These are phyloP conservation scores for Kryptopterus vitreolus DNA, from an alignment of 2,797 vertebrate genomes.

Conservation along the genomic window DNA sequence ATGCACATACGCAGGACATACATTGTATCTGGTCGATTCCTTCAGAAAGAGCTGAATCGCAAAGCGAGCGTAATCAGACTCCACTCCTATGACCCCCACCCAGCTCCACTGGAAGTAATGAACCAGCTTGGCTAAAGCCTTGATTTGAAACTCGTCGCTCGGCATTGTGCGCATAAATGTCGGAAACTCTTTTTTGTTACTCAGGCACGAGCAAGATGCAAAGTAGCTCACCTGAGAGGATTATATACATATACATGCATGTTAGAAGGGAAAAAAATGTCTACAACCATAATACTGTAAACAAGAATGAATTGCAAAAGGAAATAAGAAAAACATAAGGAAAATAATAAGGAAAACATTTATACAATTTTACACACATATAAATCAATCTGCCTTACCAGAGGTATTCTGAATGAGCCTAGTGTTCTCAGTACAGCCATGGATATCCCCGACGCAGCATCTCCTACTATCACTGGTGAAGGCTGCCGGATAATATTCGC, in stretches of 20 bases:
- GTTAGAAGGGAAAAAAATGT: constrained; percentile 5
- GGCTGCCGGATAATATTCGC: constrained; percentile 47
- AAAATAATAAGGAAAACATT: no score
- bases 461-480: constrained; percentile 70
- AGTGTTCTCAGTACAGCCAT: constrained; percentile 69
- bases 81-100: constrained; percentile 75
- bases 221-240: constrained; percentile 78
- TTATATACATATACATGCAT: constrained; percentile 34
- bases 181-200: constrained; percentile 78
- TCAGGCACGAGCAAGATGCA: constrained; percentile 78
- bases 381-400: constrained; percentile 59
- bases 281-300: background rate
- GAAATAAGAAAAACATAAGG: background rate
- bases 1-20: constrained; percentile 77
- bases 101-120: constrained; percentile 80
- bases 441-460: constrained; percentile 68
- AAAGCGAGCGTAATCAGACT: constrained; percentile 78
- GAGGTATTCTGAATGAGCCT: constrained; percentile 67
- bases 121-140: constrained; percentile 71
- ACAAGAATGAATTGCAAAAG: background rate
- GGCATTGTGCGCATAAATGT: constrained; percentile 76
- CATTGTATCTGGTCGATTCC: constrained; percentile 64
- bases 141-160: constrained; percentile 72
- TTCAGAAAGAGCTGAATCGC: constrained; percentile 78
- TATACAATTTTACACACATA: background rate